Percentiles rank a stretch among this genome's conserved stretches.
Evolutionary conservation across 2,797 vertebrate genomes (phyloP).

Genomic region (Crenichthys baileyi): DNA sequence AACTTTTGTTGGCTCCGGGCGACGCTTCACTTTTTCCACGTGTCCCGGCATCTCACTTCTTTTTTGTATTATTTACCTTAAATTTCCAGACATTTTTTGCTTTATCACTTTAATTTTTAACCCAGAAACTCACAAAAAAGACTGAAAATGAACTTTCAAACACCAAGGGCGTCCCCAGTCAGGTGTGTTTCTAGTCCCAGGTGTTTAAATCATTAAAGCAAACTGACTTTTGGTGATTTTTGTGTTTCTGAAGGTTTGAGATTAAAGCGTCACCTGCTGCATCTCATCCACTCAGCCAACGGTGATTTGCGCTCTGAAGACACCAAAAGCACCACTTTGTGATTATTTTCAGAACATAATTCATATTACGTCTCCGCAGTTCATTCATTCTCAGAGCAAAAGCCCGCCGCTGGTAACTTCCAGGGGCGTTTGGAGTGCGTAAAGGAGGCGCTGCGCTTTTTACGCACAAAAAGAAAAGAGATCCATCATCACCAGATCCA

Average conservation of each 20-base stretch:
- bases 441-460: constrained; percentile 41
- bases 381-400: constrained; percentile 64
- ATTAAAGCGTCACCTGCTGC: constrained; percentile 55
- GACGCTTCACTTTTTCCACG: constrained; percentile 69
- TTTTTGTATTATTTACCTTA: not conserved
- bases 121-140: constrained; percentile 39
- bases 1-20: constrained; percentile 36
- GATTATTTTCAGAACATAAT: constrained; percentile 11
- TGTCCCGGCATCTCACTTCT: constrained; percentile 62
- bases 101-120: constrained; percentile 21
- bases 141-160: constrained; percentile 65
- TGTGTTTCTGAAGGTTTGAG: constrained; percentile 18
- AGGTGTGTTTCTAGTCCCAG: constrained; percentile 32
- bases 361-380: constrained; percentile 7
- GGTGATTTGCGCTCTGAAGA: constrained; percentile 40
- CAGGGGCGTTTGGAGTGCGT: constrained; percentile 28
- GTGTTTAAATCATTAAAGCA: constrained; percentile 53
- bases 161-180: constrained; percentile 50
- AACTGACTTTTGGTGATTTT: constrained; percentile 26
- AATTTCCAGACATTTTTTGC: constrained; percentile 23
- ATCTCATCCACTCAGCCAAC: constrained; percentile 32
- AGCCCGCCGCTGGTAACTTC: constrained; percentile 17
- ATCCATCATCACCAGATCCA: not conserved
- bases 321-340: constrained; percentile 45
- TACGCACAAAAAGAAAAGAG: constrained; percentile 27